Conservation (phyloP, 2,888 invertebrate genomes). For the Polydesmus complanatus region DNA sequence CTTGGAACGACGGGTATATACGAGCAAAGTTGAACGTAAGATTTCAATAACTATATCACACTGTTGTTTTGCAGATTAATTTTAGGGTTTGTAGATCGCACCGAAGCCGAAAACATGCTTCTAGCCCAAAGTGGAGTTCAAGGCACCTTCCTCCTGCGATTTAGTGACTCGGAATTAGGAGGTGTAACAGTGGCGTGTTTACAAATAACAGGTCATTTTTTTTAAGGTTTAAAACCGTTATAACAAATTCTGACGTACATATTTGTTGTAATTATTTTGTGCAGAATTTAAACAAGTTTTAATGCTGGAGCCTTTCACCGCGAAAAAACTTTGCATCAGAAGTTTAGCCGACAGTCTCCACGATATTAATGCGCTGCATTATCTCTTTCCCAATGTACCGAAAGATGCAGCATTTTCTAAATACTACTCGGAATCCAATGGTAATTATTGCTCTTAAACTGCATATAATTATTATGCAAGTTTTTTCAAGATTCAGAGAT, state of each 20-base stretch:
- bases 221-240: not conserved
- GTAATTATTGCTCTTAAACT: too few species aligned
- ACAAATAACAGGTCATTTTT: conserved; percentile 18
- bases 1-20: conserved; percentile 79
- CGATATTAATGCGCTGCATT: conserved; percentile 67
- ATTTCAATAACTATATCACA: not conserved
- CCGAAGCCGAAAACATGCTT: conserved; percentile 79
- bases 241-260: not conserved
- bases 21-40: not conserved
- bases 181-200: conserved; percentile 86
- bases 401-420: conserved; percentile 80
- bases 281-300: conserved; percentile 26
- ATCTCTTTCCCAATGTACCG: conserved; percentile 69
- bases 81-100: conserved; percentile 84
- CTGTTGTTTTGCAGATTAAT: conserved; percentile 39
- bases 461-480: conserved; percentile 27
- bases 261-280: conserved; percentile 38
- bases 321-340: conserved; percentile 80
- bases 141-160: conserved; percentile 86
- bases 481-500: not conserved
- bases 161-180: conserved; percentile 91
- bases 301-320: conserved; percentile 80
- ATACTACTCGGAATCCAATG: conserved; percentile 62
- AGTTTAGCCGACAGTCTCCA: conserved; percentile 79
- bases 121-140: conserved; percentile 48